Base-by-base conservation (phyloP, 2,113 vertebrate genomes). In the Todiramphus saurophagus region DNA sequence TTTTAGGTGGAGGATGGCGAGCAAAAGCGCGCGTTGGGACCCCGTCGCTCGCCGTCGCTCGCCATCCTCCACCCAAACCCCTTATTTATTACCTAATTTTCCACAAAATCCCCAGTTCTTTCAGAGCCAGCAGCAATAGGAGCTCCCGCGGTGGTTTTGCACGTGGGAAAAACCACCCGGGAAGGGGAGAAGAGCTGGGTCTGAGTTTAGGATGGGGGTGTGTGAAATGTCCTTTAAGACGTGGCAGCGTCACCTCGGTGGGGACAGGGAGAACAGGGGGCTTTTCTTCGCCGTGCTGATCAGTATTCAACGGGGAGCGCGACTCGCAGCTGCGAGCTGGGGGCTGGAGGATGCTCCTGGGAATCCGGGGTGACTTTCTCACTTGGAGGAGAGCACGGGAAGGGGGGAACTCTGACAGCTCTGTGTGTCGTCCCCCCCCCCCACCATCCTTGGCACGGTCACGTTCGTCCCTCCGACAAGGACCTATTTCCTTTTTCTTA, bases 81-180 rank as follows among this genome's bases (percentile, higher is more conserved):
- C 12, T 2, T 3, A 2, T 56, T 62, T 77, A 25, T 64, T 37
- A 30, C 10, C 4, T 37, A 2, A 8, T 53, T 88, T 37, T 4
- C 78, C 51, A 13, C 44, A 16, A 68, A 94, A 56, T 3, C 43
- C 55, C 18, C 31, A 3, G 5, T 20, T 51, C 27, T 48, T 66
- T 51, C 11, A 5, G 39, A 55, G 28, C 66, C 87, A 9, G 30
- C 0, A 1, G 5, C 5, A 13, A 8, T 11, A 59, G 5, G 37
- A 46, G 18, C 14, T 28, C 37, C 44, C 60, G 43, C 4, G 0
- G 16, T n/a, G 53, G 43, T 24, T 56, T 37, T 50, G 48, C 35
- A 1, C 3, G 13, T 67, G 84, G 58, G 77, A 91, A 89, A 83
- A 13, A 50, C 0, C 0, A 50, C 0, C 0, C 0, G 89, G 51